Conservation (phyloP, 1,140 invertebrate species). For the Atta texana region DNA sequence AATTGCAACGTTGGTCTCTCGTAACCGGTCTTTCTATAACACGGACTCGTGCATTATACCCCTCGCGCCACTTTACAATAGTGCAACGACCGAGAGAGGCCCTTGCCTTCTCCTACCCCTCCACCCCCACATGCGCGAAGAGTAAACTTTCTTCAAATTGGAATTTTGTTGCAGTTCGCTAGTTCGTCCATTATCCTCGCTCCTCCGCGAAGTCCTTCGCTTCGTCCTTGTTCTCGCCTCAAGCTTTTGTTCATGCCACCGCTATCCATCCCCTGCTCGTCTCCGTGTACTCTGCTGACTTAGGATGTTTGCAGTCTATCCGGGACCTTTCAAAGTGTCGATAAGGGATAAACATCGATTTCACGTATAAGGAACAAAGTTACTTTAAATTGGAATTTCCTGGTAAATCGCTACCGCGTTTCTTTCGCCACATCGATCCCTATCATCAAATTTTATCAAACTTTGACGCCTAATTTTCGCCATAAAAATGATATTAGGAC, state of each 20-base stretch:
- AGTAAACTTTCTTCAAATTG: conserved; percentile 64
- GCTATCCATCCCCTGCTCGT: conserved; percentile 16
- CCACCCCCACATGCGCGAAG: not conserved
- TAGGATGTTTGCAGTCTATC: conserved; percentile 62
- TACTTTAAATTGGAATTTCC: conserved; percentile 63
- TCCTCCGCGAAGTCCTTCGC: conserved; percentile 23
- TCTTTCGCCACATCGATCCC: conserved; percentile 28
- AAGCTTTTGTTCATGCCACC: conserved; percentile 53
- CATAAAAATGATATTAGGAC: not conserved
- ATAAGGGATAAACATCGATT: conserved; percentile 65
- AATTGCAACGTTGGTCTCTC: conserved; percentile 41
- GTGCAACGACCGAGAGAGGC: conserved; percentile 39
- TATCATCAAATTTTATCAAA: conserved; percentile 53
- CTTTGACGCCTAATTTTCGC: conserved; percentile 2
- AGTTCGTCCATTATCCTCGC: conserved; percentile 60
- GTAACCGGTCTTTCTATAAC: conserved; percentile 21
- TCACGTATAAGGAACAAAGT: conserved; percentile 47
- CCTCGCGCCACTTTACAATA: conserved; percentile 41
- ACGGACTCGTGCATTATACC: conserved; percentile 15
- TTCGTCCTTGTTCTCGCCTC: conserved; percentile 24
- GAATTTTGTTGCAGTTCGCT: conserved; percentile 63
- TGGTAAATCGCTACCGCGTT: conserved; percentile 48
- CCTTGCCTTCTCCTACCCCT: too few relatives aligned
- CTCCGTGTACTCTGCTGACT: conserved; percentile 47
- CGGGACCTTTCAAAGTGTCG: conserved; percentile 62